Evolutionary conservation across 2,797 vertebrate species (phyloP).

Genomic region (Yasuhikotakia modesta): DNA sequence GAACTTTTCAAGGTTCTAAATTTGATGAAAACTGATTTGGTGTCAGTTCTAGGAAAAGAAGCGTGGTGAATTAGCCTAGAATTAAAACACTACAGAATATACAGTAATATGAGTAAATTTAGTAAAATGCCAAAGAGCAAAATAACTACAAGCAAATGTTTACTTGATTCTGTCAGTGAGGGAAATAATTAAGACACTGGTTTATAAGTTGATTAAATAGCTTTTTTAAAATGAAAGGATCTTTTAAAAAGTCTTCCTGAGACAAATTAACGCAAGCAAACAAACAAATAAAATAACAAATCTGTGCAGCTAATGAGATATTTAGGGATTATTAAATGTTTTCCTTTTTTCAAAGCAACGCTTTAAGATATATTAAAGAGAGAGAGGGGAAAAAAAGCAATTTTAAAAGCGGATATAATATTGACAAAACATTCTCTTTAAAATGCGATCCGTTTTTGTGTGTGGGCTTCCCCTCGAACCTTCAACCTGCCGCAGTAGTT

Average conservation of each 20-base stretch:
- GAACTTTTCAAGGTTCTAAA: neutral
- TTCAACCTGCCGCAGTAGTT: constrained; percentile 19
- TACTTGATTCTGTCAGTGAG: no score
- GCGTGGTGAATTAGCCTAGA: no score
- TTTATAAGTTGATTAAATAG: no score
- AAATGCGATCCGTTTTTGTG: constrained; percentile 18
- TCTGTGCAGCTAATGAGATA: no score
- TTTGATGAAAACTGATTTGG: neutral
- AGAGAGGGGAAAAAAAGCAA: neutral
- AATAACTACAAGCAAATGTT: no score
- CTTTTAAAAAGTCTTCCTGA: neutral
- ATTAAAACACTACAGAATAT: no score
- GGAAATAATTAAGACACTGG: no score
- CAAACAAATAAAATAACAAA: neutral
- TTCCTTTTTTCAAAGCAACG: neutral
- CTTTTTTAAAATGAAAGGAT: no score
- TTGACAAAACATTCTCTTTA: neutral
- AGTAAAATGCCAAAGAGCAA: neutral
- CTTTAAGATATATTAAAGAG: neutral
- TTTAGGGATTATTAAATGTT: neutral
- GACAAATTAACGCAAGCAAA: neutral
- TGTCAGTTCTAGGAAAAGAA: neutral
- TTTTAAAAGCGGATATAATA: neutral
- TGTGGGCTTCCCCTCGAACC: constrained; percentile 23
- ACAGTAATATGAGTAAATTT: neutral